Evolutionary conservation across 1,140 invertebrate genomes (phyloP), one percentile per base, ranked within the genome.

Genomic region (Nylanderia fulva): DNA sequence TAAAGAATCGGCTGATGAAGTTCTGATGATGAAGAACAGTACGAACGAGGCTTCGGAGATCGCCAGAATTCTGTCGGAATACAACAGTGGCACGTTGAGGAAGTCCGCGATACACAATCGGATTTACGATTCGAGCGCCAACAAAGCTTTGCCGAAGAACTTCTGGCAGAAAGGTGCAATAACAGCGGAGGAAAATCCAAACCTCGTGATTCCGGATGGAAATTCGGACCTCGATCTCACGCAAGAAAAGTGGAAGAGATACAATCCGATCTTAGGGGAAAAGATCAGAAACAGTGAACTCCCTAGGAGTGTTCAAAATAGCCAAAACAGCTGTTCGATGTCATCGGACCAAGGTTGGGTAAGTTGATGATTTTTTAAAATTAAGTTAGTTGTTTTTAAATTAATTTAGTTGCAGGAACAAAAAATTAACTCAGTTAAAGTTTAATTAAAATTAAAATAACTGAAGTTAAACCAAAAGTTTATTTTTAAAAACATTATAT

Each of bases 51-150:
- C 91, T 4, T 87, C 90, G 0, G 88, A 92, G 45, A 92, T 92
- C 18, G 89, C 91, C 0, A 90, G 82, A 54, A 92, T 92, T 21
- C 75, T 92, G n/a, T 90, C 91, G 0, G 90, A 92, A 15, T 92
- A 92, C 11, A 92, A 92, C 33, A 76, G 85, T 27, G 86, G 68
- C 11, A 83, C 45, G 2, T 18, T 56, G 5, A 89, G 64, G n/a
- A 86, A 80, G 0, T 33, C 87, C 2, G 58, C 61, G 0, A 76
- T 76, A 2, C 85, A 86, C 7, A 77, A 42, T 7, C 56, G 61
- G 4, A 63, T 45, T 9, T 84, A 61, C 9, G 71, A 4, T 9
- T 21, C 76, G 9, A 88, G 45, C n/a, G n/a, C n/a, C n/a, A n/a
- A n/a, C 0, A 42, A 58, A 21, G 29, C 21, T 58, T 21, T 58